Percentiles rank a stretch among this genome's conserved stretches.
These are phyloP conservation scores for Pterocles gutturalis DNA, from an alignment of 2,113 vertebrate genomes.

Conservation along the genomic window DNA sequence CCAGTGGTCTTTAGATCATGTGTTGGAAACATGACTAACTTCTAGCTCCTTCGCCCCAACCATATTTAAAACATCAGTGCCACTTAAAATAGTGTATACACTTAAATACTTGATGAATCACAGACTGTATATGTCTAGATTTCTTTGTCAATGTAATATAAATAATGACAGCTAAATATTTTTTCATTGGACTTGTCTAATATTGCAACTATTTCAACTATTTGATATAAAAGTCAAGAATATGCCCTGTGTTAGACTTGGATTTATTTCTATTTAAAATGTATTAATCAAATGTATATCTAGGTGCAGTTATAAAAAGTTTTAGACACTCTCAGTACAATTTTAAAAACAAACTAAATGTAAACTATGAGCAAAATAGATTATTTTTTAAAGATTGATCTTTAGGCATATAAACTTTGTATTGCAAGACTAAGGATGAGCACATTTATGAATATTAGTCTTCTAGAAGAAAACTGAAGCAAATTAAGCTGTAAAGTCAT, in stretches of 20 bases:
- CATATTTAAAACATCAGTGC: neutral
- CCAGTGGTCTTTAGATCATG: neutral
- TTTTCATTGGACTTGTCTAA: neutral
- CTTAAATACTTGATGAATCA: neutral
- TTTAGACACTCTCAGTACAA: neutral
- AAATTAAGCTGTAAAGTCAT: neutral
- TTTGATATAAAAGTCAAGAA: neutral
- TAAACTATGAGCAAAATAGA: neutral
- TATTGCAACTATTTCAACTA: neutral
- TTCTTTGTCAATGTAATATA: neutral
- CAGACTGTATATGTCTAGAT: neutral
- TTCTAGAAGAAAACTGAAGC: neutral
- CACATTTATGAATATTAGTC: neutral
- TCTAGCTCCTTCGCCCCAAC: neutral
- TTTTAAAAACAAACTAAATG: neutral
- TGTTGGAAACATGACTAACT: neutral
- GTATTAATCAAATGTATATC: neutral
- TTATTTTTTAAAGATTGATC: neutral
- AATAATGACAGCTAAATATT: neutral
- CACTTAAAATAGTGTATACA: neutral
- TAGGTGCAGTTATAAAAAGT: neutral
- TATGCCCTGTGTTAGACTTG: neutral
- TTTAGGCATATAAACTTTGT: neutral
- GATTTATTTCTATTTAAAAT: neutral
- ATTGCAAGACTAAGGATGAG: neutral